phyloP scores from a whole-genome alignment of 2,888 invertebrate species.

The Clostera curtula region DNA sequence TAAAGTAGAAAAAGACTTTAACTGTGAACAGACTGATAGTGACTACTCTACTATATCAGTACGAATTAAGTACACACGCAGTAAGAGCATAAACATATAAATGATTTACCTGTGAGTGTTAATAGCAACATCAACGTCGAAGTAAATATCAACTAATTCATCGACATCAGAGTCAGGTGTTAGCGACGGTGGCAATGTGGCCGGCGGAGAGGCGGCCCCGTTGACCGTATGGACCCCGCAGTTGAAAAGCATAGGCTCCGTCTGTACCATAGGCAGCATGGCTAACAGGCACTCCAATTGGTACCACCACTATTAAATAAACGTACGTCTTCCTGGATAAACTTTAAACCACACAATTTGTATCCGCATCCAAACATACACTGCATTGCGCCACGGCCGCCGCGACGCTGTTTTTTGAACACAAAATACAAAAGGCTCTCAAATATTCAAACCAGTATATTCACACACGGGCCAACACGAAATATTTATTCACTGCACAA shows the following conservation, averaged over 20 bases:
- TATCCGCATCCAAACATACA: slow-evolving; percentile 67
- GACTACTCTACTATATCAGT: too few relatives aligned
- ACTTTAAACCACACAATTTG: slow-evolving; percentile 54
- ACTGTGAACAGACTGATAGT: too few relatives aligned
- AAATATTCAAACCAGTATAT: slow-evolving; percentile 26
- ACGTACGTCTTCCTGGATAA: slow-evolving; percentile 43
- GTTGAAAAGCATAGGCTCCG: slow-evolving; percentile 60
- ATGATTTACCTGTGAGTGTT: slow-evolving; percentile 55
- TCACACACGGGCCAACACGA: slow-evolving; percentile 14
- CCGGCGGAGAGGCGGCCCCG: slow-evolving; percentile 54
- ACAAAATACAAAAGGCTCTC: slow-evolving; percentile 28
- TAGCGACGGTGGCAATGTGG: slow-evolving; percentile 61
- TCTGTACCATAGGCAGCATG: slow-evolving; percentile 69
- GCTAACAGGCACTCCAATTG: slow-evolving; percentile 49
- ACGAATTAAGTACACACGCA: too few relatives aligned
- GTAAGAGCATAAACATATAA: too few relatives aligned
- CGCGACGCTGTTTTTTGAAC: slow-evolving; percentile 54
- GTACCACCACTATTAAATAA: slow-evolving; percentile 43
- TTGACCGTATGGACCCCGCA: slow-evolving; percentile 53
- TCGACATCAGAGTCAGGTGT: slow-evolving; percentile 65
- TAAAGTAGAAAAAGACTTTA: too few relatives aligned
- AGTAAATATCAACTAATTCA: slow-evolving; percentile 65
- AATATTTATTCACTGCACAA: slow-evolving; percentile 24
- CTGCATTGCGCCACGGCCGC: slow-evolving; percentile 72
- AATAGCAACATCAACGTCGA: slow-evolving; percentile 66